Conservation (phyloP, 2,888 invertebrate species). For the Nomada ferruginata region DNA sequence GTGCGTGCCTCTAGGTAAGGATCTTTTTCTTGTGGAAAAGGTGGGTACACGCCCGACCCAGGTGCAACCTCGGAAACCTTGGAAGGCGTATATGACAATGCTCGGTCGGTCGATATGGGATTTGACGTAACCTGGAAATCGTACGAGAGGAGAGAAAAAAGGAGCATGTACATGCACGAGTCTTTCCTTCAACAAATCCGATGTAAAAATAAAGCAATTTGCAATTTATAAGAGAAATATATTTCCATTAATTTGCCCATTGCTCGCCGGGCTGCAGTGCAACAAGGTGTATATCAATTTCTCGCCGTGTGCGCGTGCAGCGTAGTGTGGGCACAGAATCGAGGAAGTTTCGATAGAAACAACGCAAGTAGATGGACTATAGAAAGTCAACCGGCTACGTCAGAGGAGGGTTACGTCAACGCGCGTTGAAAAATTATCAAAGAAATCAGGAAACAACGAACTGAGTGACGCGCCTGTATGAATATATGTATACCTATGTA, state of each 20-base stretch:
- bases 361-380: neutral
- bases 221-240: too few species aligned
- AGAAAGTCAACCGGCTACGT: neutral
- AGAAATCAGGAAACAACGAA: conserved; percentile 45
- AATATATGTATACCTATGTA: conserved; percentile 12
- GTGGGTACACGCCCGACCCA: conserved; percentile 67
- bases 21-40: conserved; percentile 79
- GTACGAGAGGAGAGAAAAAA: conserved; percentile 29
- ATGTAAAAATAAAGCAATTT: neutral
- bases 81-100: conserved; percentile 72
- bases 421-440: conserved; percentile 17
- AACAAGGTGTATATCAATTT: neutral
- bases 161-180: neutral
- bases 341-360: conserved; percentile 28
- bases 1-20: conserved; percentile 77
- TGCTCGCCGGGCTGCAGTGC: too few species aligned
- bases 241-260: too few species aligned
- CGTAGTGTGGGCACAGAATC: conserved; percentile 24
- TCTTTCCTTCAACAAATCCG: neutral
- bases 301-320: too few species aligned
- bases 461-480: conserved; percentile 36
- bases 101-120: conserved; percentile 53
- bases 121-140: conserved; percentile 57
- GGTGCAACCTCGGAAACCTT: conserved; percentile 69
- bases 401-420: conserved; percentile 37